Base-by-base conservation (phyloP, 1,140 invertebrate genomes). In the Zaprionus camerounensis region DNA sequence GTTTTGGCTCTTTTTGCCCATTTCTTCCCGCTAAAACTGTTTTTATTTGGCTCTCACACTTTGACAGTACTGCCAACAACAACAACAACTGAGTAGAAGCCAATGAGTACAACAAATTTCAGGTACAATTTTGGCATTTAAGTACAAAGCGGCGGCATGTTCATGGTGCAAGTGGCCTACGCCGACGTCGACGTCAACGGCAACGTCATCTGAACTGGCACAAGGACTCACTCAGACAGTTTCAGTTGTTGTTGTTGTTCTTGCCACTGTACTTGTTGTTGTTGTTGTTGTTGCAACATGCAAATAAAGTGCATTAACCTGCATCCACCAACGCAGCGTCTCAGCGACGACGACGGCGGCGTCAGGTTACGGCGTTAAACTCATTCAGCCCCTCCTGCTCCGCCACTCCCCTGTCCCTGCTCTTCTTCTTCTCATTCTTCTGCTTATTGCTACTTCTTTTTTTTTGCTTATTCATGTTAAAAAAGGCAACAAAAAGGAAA, bases 271-370 rank as follows among this genome's bases (percentile, higher is more conserved):
- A 20, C 9, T 31, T 5, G 38, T 41, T 12, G 2, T n/a, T 38
- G 11, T 13, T 26, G 15, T 5, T 2, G 28, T 11, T 53, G 67
- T 46, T 62, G 49, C 46, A 31, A 55, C 55, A 76, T 76, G 68
- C 56, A 38, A 65, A 71, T 73, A 72, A 68, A 59, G 83, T 88
- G 81, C 84, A 87, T 81, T 87, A 87, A 87, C 83, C 83, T 88
- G 81, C 77, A n/a, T 28, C 53, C 65, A 55, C 71, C 66, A 69
- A 59, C 58, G 49, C 46, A 51, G 72, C 51, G 41, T 44, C 41
- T 44, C 41, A 38, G 36, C 36, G 5, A 38, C 36, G 36, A 11
- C 31, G 9, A 31, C 31, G 9, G 3, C 28, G 17, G 81, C 81
- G 76, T 86, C 83, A 74, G 79, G 83, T 87, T 86, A 86, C 83